Evolutionary conservation across 2,797 vertebrate genomes (phyloP), one percentile per base, ranked within the genome.

Genomic region (Pyrrhura leucotis): DNA sequence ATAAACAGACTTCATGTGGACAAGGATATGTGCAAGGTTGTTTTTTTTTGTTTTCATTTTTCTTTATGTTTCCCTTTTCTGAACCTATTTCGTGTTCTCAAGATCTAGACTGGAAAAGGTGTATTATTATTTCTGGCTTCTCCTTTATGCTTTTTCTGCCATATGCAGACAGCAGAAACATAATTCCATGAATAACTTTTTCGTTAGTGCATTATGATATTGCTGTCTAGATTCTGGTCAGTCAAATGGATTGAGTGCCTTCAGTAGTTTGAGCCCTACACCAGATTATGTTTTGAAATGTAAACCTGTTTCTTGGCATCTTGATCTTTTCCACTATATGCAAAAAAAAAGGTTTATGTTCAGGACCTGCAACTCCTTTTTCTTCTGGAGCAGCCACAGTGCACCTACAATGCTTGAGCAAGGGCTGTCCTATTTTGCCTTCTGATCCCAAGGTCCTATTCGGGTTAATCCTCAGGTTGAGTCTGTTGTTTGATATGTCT

Each of bases 1-100:
- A 48, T 42, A n/a, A 83, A 62, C 15, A 74, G 8, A 21, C 19
- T 83, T 74, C 4, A 4, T 29, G 8, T 47, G 23, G 56, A 17
- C 1, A 1, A 5, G 7, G 28, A 3, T 5, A 7, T 25, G 4
- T 56, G 5, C n/a, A 14, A 62, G n/a, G 51, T 63, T 3, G 50
- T 40, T 42, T 25, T 8, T 23, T 10, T 23, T 7, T 12, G 40
- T 15, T 40, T 31, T 7, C 1, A 4, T 61, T 85, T 72, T 79
- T 40, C 29, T 56, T 56, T 33, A 40, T 40, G 4, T 18, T 25
- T 23, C 4, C 10, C 9, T 85, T 37, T 76, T 48, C 40, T 81
- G 48, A 44, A 67, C 1, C 1, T 42, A 14, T 33, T 79, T 75
- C 40, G 14, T 3, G 18, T 72, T 76, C 21, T 31, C 3, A 26